Base-by-base conservation (phyloP, 2,797 vertebrate genomes). In the Anomalospiza imberbis region DNA sequence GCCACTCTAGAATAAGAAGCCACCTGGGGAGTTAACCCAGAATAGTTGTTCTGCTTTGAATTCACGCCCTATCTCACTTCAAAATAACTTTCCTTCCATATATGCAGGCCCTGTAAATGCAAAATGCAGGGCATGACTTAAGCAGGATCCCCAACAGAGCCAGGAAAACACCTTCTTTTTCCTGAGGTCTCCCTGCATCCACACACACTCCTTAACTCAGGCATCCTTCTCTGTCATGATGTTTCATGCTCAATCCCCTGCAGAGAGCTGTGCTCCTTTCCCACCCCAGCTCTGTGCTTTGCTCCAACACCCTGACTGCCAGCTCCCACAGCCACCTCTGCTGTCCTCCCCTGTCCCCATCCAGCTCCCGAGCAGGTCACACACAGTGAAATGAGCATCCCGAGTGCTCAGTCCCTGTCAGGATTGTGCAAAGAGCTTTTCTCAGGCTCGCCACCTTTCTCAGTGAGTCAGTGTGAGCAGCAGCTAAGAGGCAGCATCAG, bases 1-100 rank as follows among this genome's bases (percentile, higher is more conserved):
- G 81, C 45, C 70, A 72, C 66, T 91, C 83, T 85, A 95, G 91
- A 92, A 88, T 66, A 91, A 91, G 94, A 34, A 88, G 34, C 60
- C 63, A 84, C 89, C 94, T 94, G 85, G 94, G 94, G 96, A 96
- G 87, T 94, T 95, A 96, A 95, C 95, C 95, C 85, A 96, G 93
- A 97, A 95, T 40, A 93, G 73, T 83, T 55, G 92, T 60, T 94
- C 94, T 93, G 92, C 93, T 95, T 96, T 95, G 79, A 92, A 73
- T 93, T 94, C 0, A 1, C 20, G 12, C 87, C 91, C 66, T 78
- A 0, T 85, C 47, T 91, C 24, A 12, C 83, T 95, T 80, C 84
- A 87, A 8, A 90, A 91, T 82, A 87, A 95, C 77, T 95, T 76
- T 70, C 42, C 62, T 72, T 65, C 66, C 51, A 7, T 28, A 4